Evolutionary conservation across 1,140 invertebrate genomes (phyloP), one percentile per base, ranked within the genome.

Genomic region (Pseudomyrmex cubaensis): DNA sequence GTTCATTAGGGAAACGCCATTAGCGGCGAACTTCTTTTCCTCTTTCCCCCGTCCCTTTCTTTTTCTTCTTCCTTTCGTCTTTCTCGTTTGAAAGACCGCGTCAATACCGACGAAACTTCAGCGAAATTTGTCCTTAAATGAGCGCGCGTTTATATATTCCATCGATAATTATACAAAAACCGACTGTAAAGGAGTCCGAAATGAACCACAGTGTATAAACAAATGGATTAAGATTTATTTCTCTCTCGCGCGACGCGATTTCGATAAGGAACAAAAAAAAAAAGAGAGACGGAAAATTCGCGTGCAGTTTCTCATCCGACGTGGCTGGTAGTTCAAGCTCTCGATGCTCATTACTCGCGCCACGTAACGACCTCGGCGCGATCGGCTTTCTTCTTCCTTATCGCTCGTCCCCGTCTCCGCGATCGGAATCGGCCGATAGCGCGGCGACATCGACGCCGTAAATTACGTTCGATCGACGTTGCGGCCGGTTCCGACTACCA

Each of bases 1-100:
- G 87, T 92, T 93, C 92, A 92, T 93, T 93, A 92, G 90, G 90
- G 86, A 91, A 93, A 93, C 89, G 89, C 84, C 90, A 93, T 92
- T 92, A 92, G 90, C 88, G 86, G 87, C 76, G 76, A 90, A 82
- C 84, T 89, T 87, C 80, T 90, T 83, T 82, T 78, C 73, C 59
- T 67, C 61, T 50, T 56, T 67, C 59, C 84, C 63, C 67, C 67
- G 69, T 17, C 74, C 57, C 52, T 44, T 78, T 85, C 69, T 72
- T 9, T 63, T 52, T 78, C 82, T 74, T 66, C 69, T 57, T 50
- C 4, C 69, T 35, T 85, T 56, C 25, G 56, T 67, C 56, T 84
- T 85, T 72, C 62, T 75, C 64, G 67, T 78, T 83, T 63, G 54
- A 66, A 73, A 56, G 54, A 50, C 61, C 17, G 67, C 70, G 57